Evolutionary conservation across 64 coral and sea anemone genomes (phyloP).

Genomic region (Astreopora myriophthalma): DNA sequence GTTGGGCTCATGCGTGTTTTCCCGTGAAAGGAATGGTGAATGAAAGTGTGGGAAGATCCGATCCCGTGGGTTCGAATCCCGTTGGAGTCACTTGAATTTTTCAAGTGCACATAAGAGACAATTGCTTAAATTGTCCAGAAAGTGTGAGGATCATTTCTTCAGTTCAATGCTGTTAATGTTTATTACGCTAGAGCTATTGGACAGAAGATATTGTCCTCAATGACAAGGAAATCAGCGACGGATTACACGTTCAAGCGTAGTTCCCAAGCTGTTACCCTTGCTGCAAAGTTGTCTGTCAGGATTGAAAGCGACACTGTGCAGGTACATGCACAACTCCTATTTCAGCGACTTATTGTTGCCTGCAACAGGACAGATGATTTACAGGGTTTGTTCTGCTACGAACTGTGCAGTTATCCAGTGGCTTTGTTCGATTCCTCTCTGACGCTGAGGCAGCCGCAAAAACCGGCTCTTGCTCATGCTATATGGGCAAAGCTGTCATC

Average conservation of each 20-base stretch:
- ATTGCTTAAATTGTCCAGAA: too few species aligned
- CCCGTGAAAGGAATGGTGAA: too few species aligned
- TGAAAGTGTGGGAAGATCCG: too few species aligned
- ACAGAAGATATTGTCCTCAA: constrained; percentile 18
- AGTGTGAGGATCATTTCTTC: too few species aligned
- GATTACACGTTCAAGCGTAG: constrained; percentile 61
- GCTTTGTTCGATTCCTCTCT: constrained; percentile 46
- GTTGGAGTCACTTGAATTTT: too few species aligned
- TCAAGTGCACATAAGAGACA: too few species aligned
- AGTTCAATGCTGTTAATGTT: constrained; percentile 44
- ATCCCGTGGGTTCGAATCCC: too few species aligned
- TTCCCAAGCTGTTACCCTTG: constrained; percentile 52
- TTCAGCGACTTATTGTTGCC: constrained; percentile 55
- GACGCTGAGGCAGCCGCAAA: constrained; percentile 41
- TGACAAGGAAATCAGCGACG: neutral
- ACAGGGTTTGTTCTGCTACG: constrained; percentile 27
- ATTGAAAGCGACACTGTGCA: constrained; percentile 44
- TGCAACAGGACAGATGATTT: constrained; percentile 11
- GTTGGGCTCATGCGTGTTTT: too few species aligned
- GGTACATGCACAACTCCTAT: constrained; percentile 70
- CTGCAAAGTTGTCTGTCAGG: constrained; percentile 1
- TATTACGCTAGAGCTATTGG: constrained; percentile 32
- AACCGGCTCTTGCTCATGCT: constrained; percentile 73
- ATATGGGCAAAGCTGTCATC: constrained; percentile 11
- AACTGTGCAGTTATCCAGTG: constrained; percentile 60